Base-by-base conservation (phyloP, 1,140 invertebrate genomes). In the Musca domestica region DNA sequence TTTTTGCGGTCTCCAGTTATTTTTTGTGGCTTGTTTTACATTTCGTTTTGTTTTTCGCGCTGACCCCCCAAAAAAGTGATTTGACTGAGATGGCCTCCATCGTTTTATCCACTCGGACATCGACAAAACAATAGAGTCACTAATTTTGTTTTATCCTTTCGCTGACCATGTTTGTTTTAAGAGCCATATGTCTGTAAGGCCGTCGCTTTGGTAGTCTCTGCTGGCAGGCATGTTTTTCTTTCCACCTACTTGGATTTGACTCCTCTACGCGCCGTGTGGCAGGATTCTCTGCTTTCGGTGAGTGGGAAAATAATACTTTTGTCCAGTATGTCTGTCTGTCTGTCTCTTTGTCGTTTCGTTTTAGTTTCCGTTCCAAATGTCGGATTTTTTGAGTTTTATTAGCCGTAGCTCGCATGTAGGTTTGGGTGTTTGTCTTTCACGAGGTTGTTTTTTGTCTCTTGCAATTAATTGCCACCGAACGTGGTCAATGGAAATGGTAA, bases 391-490 rank as follows among this genome's bases (percentile, higher is more conserved):
- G 0, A 10, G 10, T 34, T 34, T 34, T 19, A 20, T 41, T 61
- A 2, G 7, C 15, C 10, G 19, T 51, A 20, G 20, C 7, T 3
- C 20, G 6, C 19, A 51, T 17, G 34, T 41, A 41, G 6, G 34
- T 41, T 41, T 41, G 34, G 12, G 34, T 41, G 34, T 41, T 41
- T 41, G 34, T 41, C 34, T 41, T 41, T 41, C 34, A 9, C 34
- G 34, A 41, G 34, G 34, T 41, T 41, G 34, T 17, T 41, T 41
- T 61, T 34, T 20, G 30, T 61, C 34, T 41, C 2, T 19, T 61
- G 56, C 56, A 61, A 61, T 61, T 61, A 61, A 61, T 61, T 61
- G 56, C 56, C 56, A 61, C 56, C 56, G 56, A 61, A 61, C 56
- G 56, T 61, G 56, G 56, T 61, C 56, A 61, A 61, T 61, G 30